These are phyloP conservation scores for Alaudala cheleensis DNA, from an alignment of 2,113 vertebrate species.

Conservation along the genomic window DNA sequence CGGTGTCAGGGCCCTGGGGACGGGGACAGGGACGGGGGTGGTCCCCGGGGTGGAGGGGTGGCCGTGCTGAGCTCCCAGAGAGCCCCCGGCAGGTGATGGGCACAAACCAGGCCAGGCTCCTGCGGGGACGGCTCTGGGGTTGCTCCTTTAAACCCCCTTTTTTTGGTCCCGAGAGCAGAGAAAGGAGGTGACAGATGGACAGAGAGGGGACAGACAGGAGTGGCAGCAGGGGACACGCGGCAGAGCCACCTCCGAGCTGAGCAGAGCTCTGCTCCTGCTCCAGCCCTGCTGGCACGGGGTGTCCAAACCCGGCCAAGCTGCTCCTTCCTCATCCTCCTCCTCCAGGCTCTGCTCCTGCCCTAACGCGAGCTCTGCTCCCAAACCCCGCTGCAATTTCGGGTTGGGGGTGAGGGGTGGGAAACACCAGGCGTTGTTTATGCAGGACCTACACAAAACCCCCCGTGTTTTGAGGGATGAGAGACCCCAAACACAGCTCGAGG, in stretches of 20 bases:
- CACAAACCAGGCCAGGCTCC: neutral
- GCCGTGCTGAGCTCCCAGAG: neutral
- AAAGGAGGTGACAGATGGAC: neutral
- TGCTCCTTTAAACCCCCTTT: neutral
- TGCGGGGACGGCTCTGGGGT: neutral
- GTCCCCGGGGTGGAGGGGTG: neutral
- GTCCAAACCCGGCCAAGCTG: neutral
- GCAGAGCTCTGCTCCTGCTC: neutral
- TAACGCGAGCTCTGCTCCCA: neutral
- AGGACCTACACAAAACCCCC: constrained; percentile 22
- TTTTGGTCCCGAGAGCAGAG: neutral
- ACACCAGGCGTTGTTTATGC: neutral
- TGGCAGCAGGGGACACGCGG: fast-evolving
- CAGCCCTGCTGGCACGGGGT: fast-evolving
- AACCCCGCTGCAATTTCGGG: neutral
- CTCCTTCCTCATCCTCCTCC: neutral
- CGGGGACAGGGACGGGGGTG: fast-evolving
- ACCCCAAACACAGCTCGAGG: neutral
- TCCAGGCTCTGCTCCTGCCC: neutral
- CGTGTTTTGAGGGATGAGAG: fast-evolving
- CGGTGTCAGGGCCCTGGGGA: neutral
- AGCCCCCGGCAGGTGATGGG: fast-evolving
- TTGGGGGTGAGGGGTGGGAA: too few relatives aligned
- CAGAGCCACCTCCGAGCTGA: neutral
- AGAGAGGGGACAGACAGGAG: neutral